These are phyloP conservation scores for Fistularia commersonii DNA, from an alignment of 2,797 vertebrate genomes.

Conservation along the genomic window DNA sequence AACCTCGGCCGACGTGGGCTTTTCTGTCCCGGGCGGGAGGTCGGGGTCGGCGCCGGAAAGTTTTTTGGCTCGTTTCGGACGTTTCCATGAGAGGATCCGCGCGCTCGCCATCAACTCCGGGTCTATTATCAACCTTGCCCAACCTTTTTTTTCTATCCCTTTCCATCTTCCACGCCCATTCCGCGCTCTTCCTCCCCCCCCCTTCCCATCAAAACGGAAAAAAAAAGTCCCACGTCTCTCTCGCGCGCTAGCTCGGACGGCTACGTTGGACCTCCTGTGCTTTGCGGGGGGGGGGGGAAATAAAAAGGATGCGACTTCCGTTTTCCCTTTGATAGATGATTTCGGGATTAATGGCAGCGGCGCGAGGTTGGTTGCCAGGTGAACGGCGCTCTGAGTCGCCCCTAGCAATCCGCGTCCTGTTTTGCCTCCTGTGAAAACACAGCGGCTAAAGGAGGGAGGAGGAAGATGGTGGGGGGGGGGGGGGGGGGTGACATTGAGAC, in stretches of 20 bases:
- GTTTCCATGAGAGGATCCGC: conserved; percentile 58
- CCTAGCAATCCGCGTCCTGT: conserved; percentile 48
- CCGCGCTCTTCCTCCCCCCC: no score
- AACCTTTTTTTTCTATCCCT: conserved; percentile 51
- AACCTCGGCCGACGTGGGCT: conserved; percentile 38
- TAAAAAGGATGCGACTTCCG: no score
- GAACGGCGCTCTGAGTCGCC: conserved; percentile 55
- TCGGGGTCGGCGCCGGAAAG: no score
- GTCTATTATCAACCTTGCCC: conserved; percentile 55
- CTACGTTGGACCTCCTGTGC: no score
- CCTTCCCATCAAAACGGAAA: conserved; percentile 36
- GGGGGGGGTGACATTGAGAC: conserved; percentile 20
- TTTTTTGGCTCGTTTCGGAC: conserved; percentile 62
- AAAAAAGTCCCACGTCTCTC: no score
- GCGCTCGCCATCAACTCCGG: conserved; percentile 57
- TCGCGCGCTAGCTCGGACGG: no score
- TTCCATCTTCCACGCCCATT: conserved; percentile 49
- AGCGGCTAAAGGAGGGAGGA: conserved; percentile 18
- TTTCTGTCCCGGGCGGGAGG: no score
- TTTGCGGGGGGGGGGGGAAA: no score
- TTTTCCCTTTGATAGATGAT: conserved; percentile 67
- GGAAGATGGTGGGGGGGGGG: conserved; percentile 12
- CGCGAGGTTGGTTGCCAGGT: conserved; percentile 69
- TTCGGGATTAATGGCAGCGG: conserved; percentile 68
- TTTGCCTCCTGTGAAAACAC: conserved; percentile 49